Percentiles rank a stretch among this genome's conserved stretches.
Conservation (phyloP, 35 echinoderm and acorn worm genomes). For the Nesometra sesokonis region DNA sequence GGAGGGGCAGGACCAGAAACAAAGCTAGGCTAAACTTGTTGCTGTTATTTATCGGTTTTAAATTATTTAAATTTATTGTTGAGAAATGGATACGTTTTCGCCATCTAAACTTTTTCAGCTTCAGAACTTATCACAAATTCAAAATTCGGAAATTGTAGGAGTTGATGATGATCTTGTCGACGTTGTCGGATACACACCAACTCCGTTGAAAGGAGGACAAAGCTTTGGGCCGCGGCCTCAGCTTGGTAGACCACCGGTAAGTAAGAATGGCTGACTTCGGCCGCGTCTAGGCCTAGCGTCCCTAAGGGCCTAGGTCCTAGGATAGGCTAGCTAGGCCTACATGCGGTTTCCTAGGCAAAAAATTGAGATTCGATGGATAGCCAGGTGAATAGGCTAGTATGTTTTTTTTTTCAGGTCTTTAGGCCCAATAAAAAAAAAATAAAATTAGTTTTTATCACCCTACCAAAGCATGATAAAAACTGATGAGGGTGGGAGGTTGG, state of each 20-base stretch:
- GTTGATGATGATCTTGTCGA: conserved; percentile 59
- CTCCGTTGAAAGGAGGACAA: conserved; percentile 10
- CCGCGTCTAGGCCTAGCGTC: not conserved
- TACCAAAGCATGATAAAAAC: no score
- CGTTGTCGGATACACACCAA: conserved; percentile 82
- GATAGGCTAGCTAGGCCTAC: not conserved
- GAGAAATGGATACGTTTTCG: not conserved
- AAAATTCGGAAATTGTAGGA: not conserved
- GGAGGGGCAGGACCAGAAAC: no score
- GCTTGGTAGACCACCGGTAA: conserved; percentile 76
- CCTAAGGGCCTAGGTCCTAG: not conserved
- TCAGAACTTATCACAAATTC: not conserved
- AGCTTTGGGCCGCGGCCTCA: conserved; percentile 43
- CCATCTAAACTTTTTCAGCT: not conserved
- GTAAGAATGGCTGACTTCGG: not conserved
- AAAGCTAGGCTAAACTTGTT: no score
- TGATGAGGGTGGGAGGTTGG: no score
- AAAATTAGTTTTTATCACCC: no score
- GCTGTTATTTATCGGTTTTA: no score
- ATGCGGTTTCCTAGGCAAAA: no score
- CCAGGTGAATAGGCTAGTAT: no score
- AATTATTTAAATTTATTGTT: not conserved
- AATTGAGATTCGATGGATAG: no score
- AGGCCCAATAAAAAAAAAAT: no score
- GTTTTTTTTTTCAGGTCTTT: no score